These are phyloP conservation scores for Megaleporinus macrocephalus DNA, from an alignment of 2,113 vertebrate species.

Conservation along the genomic window DNA sequence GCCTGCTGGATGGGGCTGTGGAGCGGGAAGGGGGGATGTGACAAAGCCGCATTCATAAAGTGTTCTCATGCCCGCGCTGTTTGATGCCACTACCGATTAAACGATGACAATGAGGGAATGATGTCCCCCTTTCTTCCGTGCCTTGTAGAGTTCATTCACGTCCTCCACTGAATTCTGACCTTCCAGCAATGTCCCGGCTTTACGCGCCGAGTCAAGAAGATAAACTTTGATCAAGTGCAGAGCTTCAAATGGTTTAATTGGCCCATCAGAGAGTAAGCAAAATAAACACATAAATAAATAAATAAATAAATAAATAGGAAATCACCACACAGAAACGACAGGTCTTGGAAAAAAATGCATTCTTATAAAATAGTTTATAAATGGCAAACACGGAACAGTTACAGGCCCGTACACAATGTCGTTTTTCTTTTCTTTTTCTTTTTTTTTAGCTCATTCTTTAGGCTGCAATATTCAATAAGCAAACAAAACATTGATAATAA, in stretches of 20 bases:
- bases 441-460: constrained; percentile 16
- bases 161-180: constrained; percentile 74
- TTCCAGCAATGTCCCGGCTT: constrained; percentile 61
- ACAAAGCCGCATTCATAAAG: constrained; percentile 79
- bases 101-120: constrained; percentile 74
- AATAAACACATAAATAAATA: background rate
- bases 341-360: constrained; percentile 68
- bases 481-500: constrained; percentile 18
- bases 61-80: constrained; percentile 71
- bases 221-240: constrained; percentile 70
- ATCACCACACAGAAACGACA: constrained; percentile 61
- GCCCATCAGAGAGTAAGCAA: constrained; percentile 35
- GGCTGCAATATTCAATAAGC: constrained; percentile 43
- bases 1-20: constrained; percentile 69
- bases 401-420: constrained; percentile 54
- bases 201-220: constrained; percentile 57
- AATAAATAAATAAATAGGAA: constrained; percentile 31
- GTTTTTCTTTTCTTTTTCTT: constrained; percentile 24
- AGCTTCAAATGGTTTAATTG: constrained; percentile 68
- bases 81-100: constrained; percentile 82
- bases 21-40: constrained; percentile 16
- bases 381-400: constrained; percentile 64
- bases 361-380: constrained; percentile 72
- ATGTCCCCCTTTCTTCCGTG: constrained; percentile 71
- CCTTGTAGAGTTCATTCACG: constrained; percentile 79